Base-by-base conservation (phyloP, 1,140 invertebrate species). In the Aricia agestis region DNA sequence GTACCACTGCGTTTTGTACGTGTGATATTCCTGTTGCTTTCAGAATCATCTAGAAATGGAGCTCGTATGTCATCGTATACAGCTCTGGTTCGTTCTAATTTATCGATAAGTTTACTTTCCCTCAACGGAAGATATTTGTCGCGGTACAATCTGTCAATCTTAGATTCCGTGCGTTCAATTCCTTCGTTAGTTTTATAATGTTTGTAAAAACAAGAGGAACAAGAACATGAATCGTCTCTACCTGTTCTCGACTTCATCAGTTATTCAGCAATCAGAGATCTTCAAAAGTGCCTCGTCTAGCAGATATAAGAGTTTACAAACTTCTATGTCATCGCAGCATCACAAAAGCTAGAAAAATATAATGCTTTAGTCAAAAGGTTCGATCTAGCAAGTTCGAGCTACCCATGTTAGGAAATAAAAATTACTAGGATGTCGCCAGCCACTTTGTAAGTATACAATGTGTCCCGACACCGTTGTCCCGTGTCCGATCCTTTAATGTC, bases 51-150 rank as follows among this genome's bases (percentile, higher is more conserved):
- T 82, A 52, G 10, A 52, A 3, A 52, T 52, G 45, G 75, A 19
- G 78, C 81, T 67, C 78, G 78, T n/a, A 84, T 74, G 52, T 83
- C 76, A 67, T 85, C 79, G 61, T 87, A 85, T 6, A 80, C 77
- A 0, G 78, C 82, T 75, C 77, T 84, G n/a, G 84, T 86, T 73
- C 76, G 76, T 9, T 81, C 75, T 11, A 85, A 74, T 74, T 78
- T 83, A 31, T 80, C 70, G 15, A 85, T 66, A 61, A 84, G 72
- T 57, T 82, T 81, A 69, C 69, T 78, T 76, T 87, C 83, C 65
- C 78, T 75, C 17, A 77, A 68, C 19, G 82, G 82, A 67, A 83
- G 73, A 73, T 82, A 80, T 73, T 82, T 83, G 58, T 76, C 79
- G 41, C 72, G 76, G 45, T 82, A 79, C 17, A 83, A 71, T 32